Evolutionary conservation across 2,113 vertebrate genomes (phyloP).

Genomic region (Archilochus colubris): DNA sequence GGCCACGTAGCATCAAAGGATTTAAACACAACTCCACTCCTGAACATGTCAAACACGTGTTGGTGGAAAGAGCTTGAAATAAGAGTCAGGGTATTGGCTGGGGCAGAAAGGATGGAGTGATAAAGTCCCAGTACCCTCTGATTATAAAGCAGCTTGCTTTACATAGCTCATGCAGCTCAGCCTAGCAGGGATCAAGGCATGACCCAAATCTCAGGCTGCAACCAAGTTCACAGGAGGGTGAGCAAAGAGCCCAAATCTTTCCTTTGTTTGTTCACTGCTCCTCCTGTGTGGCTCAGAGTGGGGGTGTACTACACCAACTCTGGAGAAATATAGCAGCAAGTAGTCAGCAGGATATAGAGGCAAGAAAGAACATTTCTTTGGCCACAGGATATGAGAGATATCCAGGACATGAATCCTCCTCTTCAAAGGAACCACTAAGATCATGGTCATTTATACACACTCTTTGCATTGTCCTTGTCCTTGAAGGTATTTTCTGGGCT

Average conservation of each 20-base stretch:
- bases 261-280: background rate
- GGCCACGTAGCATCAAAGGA: background rate
- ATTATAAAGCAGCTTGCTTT: background rate
- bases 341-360: background rate
- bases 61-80: background rate
- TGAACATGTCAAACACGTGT: background rate
- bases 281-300: fast-evolving
- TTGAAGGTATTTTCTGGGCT: background rate
- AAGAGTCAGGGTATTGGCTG: background rate
- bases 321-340: background rate
- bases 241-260: background rate
- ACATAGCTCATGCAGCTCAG: background rate
- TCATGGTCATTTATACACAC: background rate
- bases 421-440: background rate
- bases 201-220: background rate
- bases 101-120: background rate
- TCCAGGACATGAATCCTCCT: background rate
- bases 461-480: background rate
- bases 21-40: background rate
- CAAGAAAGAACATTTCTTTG: background rate
- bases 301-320: background rate
- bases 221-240: background rate
- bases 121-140: background rate
- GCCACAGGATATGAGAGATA: background rate
- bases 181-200: background rate